Percentiles rank a stretch among this genome's conserved stretches.
phyloP scores from a whole-genome alignment of 2,113 vertebrate genomes.

The Sinocyclocheilus grahami region DNA sequence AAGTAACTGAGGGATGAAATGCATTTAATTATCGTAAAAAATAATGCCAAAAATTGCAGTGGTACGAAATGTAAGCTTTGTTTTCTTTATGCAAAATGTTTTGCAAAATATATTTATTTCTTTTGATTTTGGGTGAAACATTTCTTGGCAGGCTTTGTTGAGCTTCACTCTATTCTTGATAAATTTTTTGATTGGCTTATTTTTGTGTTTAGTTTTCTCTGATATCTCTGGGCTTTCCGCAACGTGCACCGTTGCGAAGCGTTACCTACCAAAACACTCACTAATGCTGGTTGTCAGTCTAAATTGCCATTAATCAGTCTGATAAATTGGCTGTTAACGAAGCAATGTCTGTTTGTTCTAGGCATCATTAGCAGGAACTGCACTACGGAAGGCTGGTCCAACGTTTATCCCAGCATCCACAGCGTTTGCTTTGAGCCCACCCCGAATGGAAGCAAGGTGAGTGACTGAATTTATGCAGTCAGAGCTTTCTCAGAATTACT shows the following conservation, averaged over 20 bases:
- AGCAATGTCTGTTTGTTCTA: slow-evolving; percentile 50
- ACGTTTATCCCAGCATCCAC: slow-evolving; percentile 61
- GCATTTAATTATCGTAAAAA: background rate
- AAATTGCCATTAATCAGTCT: slow-evolving; percentile 18
- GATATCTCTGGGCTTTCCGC: background rate
- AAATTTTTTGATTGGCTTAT: background rate
- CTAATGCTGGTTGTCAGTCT: slow-evolving; percentile 1
- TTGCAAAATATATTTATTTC: too few species aligned
- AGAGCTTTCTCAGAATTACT: background rate
- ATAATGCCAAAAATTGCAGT: background rate
- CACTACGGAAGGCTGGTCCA: slow-evolving; percentile 69
- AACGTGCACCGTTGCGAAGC: background rate
- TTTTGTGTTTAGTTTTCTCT: background rate
- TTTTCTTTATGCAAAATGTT: too few species aligned
- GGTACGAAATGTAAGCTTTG: too few species aligned
- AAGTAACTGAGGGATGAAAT: background rate
- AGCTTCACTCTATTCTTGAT: background rate
- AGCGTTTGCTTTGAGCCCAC: slow-evolving; percentile 62
- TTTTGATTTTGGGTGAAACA: background rate
- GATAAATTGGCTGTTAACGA: slow-evolving; percentile 3
- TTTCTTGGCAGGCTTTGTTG: background rate
- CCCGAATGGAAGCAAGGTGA: slow-evolving; percentile 59
- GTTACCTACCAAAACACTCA: background rate
- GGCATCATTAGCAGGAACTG: slow-evolving; percentile 72
- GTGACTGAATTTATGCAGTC: background rate